phyloP scores from a whole-genome alignment of 2,888 invertebrate genomes.

The Sipha maydis region DNA sequence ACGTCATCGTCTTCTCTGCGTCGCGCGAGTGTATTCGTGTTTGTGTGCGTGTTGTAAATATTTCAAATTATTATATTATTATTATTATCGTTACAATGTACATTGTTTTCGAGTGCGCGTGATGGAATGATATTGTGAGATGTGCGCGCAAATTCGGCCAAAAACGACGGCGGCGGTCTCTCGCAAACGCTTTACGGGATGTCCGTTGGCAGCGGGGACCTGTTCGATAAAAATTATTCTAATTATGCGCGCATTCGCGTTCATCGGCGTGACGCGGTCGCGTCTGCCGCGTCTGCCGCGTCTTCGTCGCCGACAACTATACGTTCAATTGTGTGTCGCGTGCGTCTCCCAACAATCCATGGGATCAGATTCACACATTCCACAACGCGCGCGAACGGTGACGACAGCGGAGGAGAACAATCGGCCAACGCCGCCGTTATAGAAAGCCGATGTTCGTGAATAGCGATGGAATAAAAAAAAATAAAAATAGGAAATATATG shows the following conservation, averaged over 20 bases:
- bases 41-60: neutral
- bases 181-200: conserved; percentile 12
- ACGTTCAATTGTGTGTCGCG: conserved; percentile 46
- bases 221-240: conserved; percentile 15
- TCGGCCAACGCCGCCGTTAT: conserved; percentile 34
- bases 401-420: conserved; percentile 37
- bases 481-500: conserved; percentile 14
- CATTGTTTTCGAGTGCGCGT: conserved; percentile 5
- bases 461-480: conserved; percentile 20
- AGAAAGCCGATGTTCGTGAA: conserved; percentile 42
- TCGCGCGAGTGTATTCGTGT: neutral
- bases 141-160: neutral
- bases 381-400: neutral
- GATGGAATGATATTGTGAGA: conserved; percentile 4
- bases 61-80: neutral
- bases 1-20: neutral
- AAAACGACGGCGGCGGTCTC: neutral
- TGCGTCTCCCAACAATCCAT: conserved; percentile 44
- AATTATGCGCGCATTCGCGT: conserved; percentile 10
- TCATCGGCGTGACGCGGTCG: neutral
- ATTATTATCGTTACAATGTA: neutral
- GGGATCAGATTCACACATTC: conserved; percentile 60
- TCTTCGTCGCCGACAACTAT: neutral
- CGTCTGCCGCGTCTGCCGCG: neutral
- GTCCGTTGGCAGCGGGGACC: neutral